Evolutionary conservation across 1,140 invertebrate species (phyloP).

Genomic region (Macrotrachela quadricornifera): DNA sequence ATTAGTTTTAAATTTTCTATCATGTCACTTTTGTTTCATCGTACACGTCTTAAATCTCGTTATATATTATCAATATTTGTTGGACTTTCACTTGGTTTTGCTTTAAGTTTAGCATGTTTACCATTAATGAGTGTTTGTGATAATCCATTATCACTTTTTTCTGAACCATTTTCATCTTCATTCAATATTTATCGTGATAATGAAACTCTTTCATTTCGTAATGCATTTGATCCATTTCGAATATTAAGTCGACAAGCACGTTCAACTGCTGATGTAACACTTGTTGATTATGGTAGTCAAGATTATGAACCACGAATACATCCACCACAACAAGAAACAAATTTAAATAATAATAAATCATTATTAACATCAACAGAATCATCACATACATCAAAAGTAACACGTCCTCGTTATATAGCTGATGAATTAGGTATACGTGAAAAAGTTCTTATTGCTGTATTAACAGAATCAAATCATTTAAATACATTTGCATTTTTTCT

Average conservation of each 20-base stretch:
- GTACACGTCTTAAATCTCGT: neutral
- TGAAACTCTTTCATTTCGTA: neutral
- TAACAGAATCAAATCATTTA: conserved; percentile 48
- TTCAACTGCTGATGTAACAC: no score
- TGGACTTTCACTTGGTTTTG: conserved; percentile 4
- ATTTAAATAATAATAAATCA: no score
- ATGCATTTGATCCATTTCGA: neutral
- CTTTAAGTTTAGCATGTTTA: conserved; percentile 3
- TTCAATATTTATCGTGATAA: neutral
- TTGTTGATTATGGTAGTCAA: conserved; percentile 12
- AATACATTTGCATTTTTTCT: conserved; percentile 46
- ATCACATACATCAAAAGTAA: conserved; percentile 17
- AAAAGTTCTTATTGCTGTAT: conserved; percentile 60
- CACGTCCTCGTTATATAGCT: conserved; percentile 63
- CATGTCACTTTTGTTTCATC: no score
- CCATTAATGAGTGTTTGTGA: conserved; percentile 1
- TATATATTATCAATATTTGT: conserved; percentile 1
- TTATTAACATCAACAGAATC: conserved; percentile 14
- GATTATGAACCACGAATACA: conserved; percentile 39
- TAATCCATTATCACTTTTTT: neutral
- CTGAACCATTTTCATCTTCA: conserved; percentile 1
- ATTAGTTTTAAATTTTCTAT: no score
- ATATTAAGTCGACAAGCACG: neutral
- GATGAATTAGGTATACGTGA: conserved; percentile 71
- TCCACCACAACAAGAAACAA: conserved; percentile 25